A percentile compares a stretch with the other conserved stretches of the same genome.
Evolutionary conservation across 2,888 invertebrate species (phyloP).

Genomic region (Nasonovia ribisnigri): DNA sequence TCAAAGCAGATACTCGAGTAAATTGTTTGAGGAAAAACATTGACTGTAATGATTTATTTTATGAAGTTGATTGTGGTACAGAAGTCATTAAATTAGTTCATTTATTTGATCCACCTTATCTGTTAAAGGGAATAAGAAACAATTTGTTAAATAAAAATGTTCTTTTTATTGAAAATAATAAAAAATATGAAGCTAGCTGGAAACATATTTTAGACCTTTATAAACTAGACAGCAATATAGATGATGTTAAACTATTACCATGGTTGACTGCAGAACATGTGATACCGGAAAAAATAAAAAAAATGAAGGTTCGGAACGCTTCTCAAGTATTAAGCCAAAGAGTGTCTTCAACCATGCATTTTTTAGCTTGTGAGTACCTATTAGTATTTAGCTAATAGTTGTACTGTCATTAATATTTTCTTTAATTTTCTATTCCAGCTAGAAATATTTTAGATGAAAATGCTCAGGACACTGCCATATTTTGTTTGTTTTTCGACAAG

Average conservation of each 20-base stretch:
- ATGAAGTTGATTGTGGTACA: slow-evolving; percentile 7
- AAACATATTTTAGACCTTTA: background rate
- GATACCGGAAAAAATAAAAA: slow-evolving; percentile 4
- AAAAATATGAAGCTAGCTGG: background rate
- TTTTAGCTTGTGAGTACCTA: slow-evolving; percentile 4
- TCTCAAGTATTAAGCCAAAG: background rate
- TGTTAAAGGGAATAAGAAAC: too few species aligned
- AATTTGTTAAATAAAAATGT: too few species aligned
- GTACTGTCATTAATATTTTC: too few species aligned
- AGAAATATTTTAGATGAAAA: background rate
- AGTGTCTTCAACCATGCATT: background rate
- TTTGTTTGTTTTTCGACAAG: background rate
- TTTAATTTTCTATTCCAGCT: background rate
- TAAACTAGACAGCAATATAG: background rate
- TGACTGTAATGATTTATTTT: background rate
- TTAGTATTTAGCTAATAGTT: too few species aligned
- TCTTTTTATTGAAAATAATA: too few species aligned
- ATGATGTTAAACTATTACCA: background rate
- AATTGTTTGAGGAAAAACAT: background rate
- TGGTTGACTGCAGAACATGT: background rate
- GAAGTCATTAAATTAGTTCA: too few species aligned
- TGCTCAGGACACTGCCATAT: background rate
- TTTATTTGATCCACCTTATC: too few species aligned
- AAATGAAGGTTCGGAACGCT: background rate
- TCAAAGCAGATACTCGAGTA: background rate